Base-by-base conservation (phyloP, 2,888 invertebrate species). In the Mesorhabditis spiculigera region DNA sequence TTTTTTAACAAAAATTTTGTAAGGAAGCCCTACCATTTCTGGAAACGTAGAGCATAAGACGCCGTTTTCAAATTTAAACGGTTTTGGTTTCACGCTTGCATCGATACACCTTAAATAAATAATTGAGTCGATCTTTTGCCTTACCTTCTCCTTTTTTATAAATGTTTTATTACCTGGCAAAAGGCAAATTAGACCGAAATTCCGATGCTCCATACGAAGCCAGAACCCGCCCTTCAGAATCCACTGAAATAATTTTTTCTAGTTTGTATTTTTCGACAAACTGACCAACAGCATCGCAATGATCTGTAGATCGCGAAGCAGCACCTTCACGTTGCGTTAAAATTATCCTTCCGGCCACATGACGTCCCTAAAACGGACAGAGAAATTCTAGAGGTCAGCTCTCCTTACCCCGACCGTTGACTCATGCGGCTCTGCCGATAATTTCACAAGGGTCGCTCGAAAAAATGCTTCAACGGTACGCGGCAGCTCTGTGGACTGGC, bases 301-400 rank as follows among this genome's bases (percentile, higher is more conserved):
- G 73, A 45, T 78, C 78, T 4, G 68, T 68, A 10, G 65, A 71
- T 64, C 78, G 78, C 6, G 78, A 71, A 4, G 78, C 78, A 4
- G 77, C 79, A 45, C 81, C 81, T 66, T 81, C 81, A 58, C 81
- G 61, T 63, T 81, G 81, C 5, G 81, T 81, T 63, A 81, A 65
- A 63, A 81, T 81, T 77, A 81, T 78, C n/a, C 73, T 70, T 5
- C 81, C 81, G 4, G 81, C 81, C 4, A 79, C 72, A 66, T 78
- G 77, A 28, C 28, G 28, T 28, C 28, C 5, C 78, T 72, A 16
- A 61, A 69, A 10, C 68, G 65, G 43, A 41, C n/a, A 13, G n/a
- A 4, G n/a, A 4, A n/a, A 45, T 41, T 41, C 42, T 6, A 43
- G n/a, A 5, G 4, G 44, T 4, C 42, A 43, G 5, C 8, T 13